phyloP scores from a whole-genome alignment of 2,888 invertebrate genomes.

The Coelogynopora nodosa region DNA sequence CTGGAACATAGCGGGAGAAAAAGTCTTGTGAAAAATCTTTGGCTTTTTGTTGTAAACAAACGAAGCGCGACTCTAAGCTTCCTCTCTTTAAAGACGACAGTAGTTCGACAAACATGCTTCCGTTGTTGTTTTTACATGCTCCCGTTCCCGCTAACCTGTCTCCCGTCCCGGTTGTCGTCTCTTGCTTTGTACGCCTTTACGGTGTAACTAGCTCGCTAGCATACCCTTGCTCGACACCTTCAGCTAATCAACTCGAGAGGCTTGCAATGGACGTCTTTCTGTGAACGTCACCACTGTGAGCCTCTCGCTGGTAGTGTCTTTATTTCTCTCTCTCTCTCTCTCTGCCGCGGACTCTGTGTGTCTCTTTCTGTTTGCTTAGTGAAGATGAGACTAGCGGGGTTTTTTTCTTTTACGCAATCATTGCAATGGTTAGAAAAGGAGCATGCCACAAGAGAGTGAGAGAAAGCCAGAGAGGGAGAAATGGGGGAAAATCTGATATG shows the following conservation, averaged over 20 bases:
- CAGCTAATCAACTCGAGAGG: background rate
- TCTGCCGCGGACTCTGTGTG: background rate
- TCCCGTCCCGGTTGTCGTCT: too few species aligned
- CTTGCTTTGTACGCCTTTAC: background rate
- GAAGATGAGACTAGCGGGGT: background rate
- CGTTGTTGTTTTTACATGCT: background rate
- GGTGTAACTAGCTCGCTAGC: background rate
- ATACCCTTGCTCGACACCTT: background rate
- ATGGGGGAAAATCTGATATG: background rate
- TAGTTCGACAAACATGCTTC: background rate
- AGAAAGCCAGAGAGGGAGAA: background rate
- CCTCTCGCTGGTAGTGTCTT: background rate
- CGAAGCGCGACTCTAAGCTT: background rate
- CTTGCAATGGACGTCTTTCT: background rate
- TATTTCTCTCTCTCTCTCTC: background rate
- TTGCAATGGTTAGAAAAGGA: background rate
- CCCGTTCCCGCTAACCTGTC: too few species aligned
- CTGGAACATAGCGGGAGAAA: background rate
- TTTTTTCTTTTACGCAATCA: background rate
- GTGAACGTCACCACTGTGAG: background rate
- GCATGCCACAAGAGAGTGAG: too few species aligned
- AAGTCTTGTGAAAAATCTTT: background rate
- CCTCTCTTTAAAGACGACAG: too few species aligned
- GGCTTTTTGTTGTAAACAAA: background rate
- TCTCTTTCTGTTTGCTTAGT: background rate